phyloP scores from a whole-genome alignment of 64 coral and sea anemone genomes.

The Porites lutea region DNA sequence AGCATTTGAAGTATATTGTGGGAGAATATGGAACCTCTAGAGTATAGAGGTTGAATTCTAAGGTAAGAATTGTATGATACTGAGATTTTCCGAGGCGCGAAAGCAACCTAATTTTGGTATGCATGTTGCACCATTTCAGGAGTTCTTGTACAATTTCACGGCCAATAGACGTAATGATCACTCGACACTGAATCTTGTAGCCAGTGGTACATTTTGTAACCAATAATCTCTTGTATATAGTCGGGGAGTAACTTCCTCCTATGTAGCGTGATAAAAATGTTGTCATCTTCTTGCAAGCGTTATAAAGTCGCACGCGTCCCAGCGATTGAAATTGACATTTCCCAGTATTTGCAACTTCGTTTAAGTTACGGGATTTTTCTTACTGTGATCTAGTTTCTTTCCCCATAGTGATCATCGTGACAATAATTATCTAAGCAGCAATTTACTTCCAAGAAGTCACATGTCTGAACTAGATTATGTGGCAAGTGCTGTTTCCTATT shows the following conservation, averaged over 20 bases:
- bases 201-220: background rate
- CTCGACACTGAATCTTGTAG: background rate
- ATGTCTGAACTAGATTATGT: background rate
- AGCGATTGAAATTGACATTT: background rate
- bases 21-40: conserved; percentile 28
- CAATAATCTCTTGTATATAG: background rate
- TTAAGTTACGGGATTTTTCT: background rate
- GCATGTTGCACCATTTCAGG: background rate
- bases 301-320: no score
- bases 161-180: background rate
- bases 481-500: background rate
- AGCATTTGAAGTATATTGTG: background rate
- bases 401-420: no score
- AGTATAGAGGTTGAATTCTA: conserved; percentile 28
- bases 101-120: background rate
- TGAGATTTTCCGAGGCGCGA: background rate
- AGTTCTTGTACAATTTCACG: background rate
- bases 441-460: background rate
- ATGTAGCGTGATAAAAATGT: background rate
- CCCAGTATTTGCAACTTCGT: background rate
- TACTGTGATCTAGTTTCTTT: background rate
- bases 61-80: conserved; percentile 14
- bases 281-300: background rate
- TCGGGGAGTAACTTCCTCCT: background rate
- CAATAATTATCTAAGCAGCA: background rate